Percentiles rank a stretch among this genome's conserved stretches.
phyloP scores from a whole-genome alignment of 2,888 invertebrate species.

The Ctenicera cuprea region DNA sequence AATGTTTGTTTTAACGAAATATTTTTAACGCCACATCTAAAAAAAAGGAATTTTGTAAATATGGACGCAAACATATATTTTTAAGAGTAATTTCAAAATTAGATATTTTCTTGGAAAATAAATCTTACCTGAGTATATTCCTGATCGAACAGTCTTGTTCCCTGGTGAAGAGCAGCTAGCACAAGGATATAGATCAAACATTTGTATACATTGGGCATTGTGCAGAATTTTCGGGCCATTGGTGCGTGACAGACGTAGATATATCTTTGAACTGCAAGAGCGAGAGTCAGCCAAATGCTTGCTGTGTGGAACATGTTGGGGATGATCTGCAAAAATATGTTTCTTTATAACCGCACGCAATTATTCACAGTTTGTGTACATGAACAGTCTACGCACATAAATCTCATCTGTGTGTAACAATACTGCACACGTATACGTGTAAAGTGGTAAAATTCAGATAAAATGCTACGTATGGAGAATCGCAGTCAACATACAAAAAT shows the following conservation, averaged over 20 bases:
- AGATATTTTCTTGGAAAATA: neutral
- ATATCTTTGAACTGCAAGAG: constrained; percentile 93
- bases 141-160: constrained; percentile 88
- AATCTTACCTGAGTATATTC: constrained; percentile 71
- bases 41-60: too few relatives aligned
- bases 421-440: too few relatives aligned
- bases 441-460: too few relatives aligned
- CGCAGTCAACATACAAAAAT: too few relatives aligned
- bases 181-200: constrained; percentile 87
- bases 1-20: too few relatives aligned
- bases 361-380: too few relatives aligned
- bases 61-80: too few relatives aligned
- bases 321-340: constrained; percentile 74
- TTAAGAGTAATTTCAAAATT: neutral
- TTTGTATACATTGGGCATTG: constrained; percentile 84
- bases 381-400: too few relatives aligned
- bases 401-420: too few relatives aligned
- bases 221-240: constrained; percentile 88
- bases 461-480: too few relatives aligned
- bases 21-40: too few relatives aligned
- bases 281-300: constrained; percentile 94
- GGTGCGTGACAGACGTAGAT: constrained; percentile 96
- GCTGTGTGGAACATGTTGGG: constrained; percentile 95
- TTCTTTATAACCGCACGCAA: neutral
- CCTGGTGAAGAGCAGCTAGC: constrained; percentile 87